Evolutionary conservation across 2,888 invertebrate species (phyloP).

Genomic region (Ectropis crepuscularia): DNA sequence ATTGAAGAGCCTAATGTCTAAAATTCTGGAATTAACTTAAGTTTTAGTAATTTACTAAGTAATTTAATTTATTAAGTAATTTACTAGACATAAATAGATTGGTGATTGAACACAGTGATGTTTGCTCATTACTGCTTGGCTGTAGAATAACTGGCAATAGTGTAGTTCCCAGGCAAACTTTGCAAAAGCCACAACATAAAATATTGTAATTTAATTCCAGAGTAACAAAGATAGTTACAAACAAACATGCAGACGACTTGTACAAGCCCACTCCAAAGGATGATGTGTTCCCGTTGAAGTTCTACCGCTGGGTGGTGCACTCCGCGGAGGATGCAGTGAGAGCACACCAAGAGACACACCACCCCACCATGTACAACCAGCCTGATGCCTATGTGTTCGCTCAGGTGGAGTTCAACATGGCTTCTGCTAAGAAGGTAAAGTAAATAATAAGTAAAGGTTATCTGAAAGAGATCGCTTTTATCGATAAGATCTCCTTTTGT

Average conservation of each 20-base stretch:
- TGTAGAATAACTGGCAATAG: too few species aligned
- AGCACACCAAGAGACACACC: conserved; percentile 92
- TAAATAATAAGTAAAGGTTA: too few species aligned
- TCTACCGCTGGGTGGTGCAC: conserved; percentile 85
- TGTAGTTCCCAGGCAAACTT: too few species aligned
- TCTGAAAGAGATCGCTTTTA: too few species aligned
- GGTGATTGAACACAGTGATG: too few species aligned
- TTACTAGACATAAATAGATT: too few species aligned
- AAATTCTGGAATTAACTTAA: too few species aligned
- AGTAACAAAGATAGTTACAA: conserved; percentile 59
- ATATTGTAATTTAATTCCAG: conserved; percentile 50
- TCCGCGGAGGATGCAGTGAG: conserved; percentile 90
- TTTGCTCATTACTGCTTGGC: too few species aligned
- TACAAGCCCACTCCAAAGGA: conserved; percentile 77
- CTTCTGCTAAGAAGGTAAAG: conserved; percentile 86
- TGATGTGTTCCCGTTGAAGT: conserved; percentile 86
- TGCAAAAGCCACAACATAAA: not conserved
- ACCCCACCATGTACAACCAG: conserved; percentile 92
- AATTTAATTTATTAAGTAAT: too few species aligned
- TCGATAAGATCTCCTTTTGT: too few species aligned
- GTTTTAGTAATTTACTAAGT: too few species aligned
- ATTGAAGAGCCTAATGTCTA: too few species aligned
- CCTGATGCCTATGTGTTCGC: conserved; percentile 89
- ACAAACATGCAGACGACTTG: conserved; percentile 85
- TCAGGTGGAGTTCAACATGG: conserved; percentile 92